phyloP scores from a whole-genome alignment of 2,113 vertebrate species.

The Pelobates fuscus region DNA sequence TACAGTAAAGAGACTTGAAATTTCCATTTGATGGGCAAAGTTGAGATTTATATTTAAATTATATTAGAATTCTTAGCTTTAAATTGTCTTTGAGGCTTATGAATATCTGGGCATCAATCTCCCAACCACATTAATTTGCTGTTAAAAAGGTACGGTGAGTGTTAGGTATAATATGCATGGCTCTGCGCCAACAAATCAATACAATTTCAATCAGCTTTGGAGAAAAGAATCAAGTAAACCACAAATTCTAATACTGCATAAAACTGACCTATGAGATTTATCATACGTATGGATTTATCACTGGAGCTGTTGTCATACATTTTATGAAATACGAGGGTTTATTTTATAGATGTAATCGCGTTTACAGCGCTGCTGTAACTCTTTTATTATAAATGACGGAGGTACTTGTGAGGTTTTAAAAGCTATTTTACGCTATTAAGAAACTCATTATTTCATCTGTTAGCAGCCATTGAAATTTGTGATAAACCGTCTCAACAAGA shows the following conservation, averaged over 20 bases:
- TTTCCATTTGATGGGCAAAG: neutral
- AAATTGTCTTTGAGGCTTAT: constrained; percentile 23
- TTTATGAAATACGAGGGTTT: neutral
- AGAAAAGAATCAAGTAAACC: constrained; percentile 38
- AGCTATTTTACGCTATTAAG: constrained; percentile 11
- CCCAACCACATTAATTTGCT: constrained; percentile 32
- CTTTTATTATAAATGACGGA: constrained; percentile 25
- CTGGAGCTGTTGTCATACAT: constrained; percentile 20
- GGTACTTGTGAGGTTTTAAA: constrained; percentile 23
- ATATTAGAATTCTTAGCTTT: constrained; percentile 12
- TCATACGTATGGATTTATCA: constrained; percentile 32
- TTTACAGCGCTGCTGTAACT: constrained; percentile 12
- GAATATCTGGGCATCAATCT: constrained; percentile 31
- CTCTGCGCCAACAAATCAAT: constrained; percentile 34
- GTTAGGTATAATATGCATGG: constrained; percentile 20
- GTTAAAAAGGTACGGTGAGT: constrained; percentile 31
- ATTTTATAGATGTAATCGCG: constrained; percentile 16
- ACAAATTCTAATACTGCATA: constrained; percentile 38
- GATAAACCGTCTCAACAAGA: constrained; percentile 18
- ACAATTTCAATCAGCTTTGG: constrained; percentile 42
- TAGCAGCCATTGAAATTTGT: constrained; percentile 23
- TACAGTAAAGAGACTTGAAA: neutral
- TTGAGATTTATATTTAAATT: neutral
- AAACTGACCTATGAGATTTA: constrained; percentile 34
- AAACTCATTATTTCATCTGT: constrained; percentile 31